These are phyloP conservation scores for Sitta carolinensis DNA, from an alignment of 2,797 vertebrate genomes.

Conservation along the genomic window DNA sequence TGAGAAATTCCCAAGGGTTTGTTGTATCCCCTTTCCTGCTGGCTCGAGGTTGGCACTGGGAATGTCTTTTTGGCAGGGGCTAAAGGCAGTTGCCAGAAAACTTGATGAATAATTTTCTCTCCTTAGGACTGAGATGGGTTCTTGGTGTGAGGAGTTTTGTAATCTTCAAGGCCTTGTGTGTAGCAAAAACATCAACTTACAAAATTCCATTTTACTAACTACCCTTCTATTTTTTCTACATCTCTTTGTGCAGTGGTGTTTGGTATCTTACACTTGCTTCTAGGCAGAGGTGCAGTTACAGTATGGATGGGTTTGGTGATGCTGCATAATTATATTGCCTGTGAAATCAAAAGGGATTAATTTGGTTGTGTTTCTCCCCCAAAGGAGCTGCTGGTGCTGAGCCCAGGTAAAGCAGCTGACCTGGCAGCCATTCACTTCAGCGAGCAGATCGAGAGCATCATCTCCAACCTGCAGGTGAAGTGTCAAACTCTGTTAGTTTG, in stretches of 20 bases:
- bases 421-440: constrained; percentile 86
- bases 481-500: background rate
- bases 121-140: background rate
- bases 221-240: background rate
- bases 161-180: background rate
- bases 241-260: background rate
- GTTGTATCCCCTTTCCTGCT: background rate
- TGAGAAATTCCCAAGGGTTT: background rate
- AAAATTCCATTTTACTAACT: background rate
- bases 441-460: constrained; percentile 81
- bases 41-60: background rate
- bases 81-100: background rate
- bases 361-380: background rate
- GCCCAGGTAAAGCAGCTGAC: constrained; percentile 88
- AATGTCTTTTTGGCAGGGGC: background rate
- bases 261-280: background rate
- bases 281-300: background rate
- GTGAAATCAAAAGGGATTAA: background rate
- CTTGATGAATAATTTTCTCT: background rate
- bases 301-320: rapidly evolving
- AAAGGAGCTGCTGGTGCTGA: constrained; percentile 87
- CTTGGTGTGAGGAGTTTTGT: background rate
- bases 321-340: background rate
- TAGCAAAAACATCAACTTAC: background rate
- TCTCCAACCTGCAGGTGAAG: constrained; percentile 85